Evolutionary conservation across 1,140 invertebrate species (phyloP).

Genomic region (Aphelenchoides fujianensis): DNA sequence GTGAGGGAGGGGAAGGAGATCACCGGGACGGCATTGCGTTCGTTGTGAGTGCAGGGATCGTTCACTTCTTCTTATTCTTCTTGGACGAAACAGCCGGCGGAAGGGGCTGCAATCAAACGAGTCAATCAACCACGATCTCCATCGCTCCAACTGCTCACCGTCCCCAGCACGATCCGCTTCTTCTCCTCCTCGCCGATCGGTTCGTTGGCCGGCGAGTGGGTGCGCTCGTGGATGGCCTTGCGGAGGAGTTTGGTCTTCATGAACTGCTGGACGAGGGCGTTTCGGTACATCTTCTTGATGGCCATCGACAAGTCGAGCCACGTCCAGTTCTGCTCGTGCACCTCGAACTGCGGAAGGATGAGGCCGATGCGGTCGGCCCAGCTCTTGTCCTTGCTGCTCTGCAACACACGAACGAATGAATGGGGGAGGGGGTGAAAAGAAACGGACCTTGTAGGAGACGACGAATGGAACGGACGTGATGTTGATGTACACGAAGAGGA

Average conservation of each 20-base stretch:
- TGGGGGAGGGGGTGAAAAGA: too few species aligned
- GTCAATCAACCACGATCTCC: not conserved
- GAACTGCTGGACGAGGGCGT: constrained; percentile 68
- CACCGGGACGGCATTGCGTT: too few species aligned
- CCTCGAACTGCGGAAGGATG: constrained; percentile 89
- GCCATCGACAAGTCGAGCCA: constrained; percentile 95
- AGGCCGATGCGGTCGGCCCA: constrained; percentile 89
- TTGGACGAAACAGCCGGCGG: not conserved
- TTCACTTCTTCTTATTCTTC: not conserved
- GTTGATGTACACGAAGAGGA: constrained; percentile 96
- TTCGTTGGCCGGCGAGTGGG: constrained; percentile 26
- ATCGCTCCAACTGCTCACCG: not conserved
- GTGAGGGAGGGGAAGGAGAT: too few species aligned
- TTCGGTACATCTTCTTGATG: constrained; percentile 86
- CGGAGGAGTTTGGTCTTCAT: constrained; percentile 60
- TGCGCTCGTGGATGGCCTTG: constrained; percentile 32
- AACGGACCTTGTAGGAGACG: constrained; percentile 78
- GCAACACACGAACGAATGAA: constrained; percentile 19
- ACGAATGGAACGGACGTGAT: constrained; percentile 88
- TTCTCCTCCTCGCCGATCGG: constrained; percentile 60
- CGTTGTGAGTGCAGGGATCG: too few species aligned
- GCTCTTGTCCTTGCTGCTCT: constrained; percentile 96
- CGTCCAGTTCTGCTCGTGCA: constrained; percentile 98
- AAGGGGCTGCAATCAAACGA: not conserved
- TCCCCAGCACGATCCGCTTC: constrained; percentile 60